Conservation (phyloP, 1,140 invertebrate species). For the Drosophila arizonae region DNA sequence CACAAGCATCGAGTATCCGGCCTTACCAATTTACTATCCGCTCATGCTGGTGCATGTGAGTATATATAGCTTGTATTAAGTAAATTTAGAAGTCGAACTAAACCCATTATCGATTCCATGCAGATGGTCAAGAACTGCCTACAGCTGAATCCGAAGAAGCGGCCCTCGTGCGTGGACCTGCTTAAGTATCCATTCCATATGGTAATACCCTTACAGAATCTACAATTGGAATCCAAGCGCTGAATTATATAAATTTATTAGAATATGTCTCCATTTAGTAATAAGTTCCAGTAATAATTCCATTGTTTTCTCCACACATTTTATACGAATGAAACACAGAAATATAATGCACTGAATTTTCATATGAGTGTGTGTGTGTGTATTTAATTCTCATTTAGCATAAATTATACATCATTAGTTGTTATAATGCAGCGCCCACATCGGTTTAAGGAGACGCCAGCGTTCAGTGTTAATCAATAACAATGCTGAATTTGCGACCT, state of each 20-base stretch:
- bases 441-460: constrained; percentile 11
- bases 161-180: constrained; percentile 89
- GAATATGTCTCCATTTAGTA: neutral
- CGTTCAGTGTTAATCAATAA: constrained; percentile 38
- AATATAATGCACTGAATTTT: constrained; percentile 45
- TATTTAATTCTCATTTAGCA: constrained; percentile 78
- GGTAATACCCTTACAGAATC: constrained; percentile 77
- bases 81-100: neutral
- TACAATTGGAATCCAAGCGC: constrained; percentile 52
- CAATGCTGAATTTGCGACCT: constrained; percentile 41
- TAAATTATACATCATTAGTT: constrained; percentile 74
- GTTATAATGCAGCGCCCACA: constrained; percentile 63
- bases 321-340: constrained; percentile 25
- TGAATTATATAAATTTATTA: constrained; percentile 17
- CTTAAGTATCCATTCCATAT: constrained; percentile 86
- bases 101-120: neutral
- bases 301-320: constrained; percentile 16
- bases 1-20: constrained; percentile 89
- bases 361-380: constrained; percentile 62
- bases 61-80: neutral
- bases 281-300: constrained; percentile 3
- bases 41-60: constrained; percentile 73
- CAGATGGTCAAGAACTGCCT: constrained; percentile 88
- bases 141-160: constrained; percentile 86
- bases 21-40: constrained; percentile 70